phyloP scores from a whole-genome alignment of 2,797 vertebrate genomes.

The Urophycis tenuis region DNA sequence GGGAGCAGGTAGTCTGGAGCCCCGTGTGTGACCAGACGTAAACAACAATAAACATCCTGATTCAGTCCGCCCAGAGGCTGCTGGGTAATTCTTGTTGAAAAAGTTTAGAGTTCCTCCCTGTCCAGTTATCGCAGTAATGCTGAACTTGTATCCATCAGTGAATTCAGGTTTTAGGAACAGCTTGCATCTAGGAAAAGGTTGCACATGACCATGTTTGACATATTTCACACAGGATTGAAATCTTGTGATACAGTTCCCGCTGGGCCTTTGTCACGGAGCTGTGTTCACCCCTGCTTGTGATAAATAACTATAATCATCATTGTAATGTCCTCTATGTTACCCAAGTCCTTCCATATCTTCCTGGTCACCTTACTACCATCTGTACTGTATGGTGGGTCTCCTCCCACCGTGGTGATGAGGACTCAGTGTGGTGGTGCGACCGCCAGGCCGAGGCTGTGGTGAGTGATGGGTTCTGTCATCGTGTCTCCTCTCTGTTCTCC shows the following conservation, averaged over 20 bases:
- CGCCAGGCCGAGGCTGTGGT: neutral
- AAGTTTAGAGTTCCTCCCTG: neutral
- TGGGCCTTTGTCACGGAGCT: neutral
- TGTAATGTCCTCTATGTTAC: neutral
- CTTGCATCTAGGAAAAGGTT: neutral
- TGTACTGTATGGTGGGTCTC: neutral
- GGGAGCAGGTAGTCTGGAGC: slow-evolving; percentile 44
- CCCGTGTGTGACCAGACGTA: slow-evolving; percentile 51
- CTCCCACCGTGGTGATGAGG: too few species aligned
- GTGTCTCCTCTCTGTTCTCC: slow-evolving; percentile 21
- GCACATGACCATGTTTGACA: neutral
- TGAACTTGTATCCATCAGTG: neutral
- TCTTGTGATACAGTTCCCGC: neutral
- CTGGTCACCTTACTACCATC: neutral
- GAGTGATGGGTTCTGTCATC: neutral
- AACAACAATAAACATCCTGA: slow-evolving; percentile 55
- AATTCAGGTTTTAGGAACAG: neutral
- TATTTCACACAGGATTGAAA: neutral
- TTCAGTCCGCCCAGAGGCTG: slow-evolving; percentile 32
- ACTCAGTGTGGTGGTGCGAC: neutral
- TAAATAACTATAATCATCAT: neutral
- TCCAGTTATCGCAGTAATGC: neutral
- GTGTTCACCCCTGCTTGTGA: neutral
- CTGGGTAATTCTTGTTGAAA: slow-evolving; percentile 27
- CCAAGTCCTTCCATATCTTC: neutral